Evolutionary conservation across 30 jellyfish, hydroid and myxozoan species (phyloP).

Genomic region (Catostylus mosaicus): DNA sequence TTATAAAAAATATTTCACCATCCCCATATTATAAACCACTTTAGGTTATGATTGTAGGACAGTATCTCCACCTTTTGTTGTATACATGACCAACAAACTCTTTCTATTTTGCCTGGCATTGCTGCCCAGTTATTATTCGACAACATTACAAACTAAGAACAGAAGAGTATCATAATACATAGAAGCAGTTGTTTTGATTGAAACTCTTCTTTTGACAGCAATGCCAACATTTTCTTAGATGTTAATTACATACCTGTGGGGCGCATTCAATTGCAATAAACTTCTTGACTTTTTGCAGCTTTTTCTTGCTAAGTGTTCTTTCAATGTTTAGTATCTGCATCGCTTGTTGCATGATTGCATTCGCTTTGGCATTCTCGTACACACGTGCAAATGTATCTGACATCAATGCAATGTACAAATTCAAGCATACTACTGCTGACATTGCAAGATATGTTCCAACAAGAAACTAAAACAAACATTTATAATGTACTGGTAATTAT

Average conservation of each 20-base stretch:
- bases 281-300: constrained; percentile 72
- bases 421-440: constrained; percentile 94
- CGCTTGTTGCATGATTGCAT: constrained; percentile 99
- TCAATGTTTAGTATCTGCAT: constrained; percentile 88
- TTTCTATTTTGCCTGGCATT: too few species aligned
- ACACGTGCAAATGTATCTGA: constrained; percentile 96
- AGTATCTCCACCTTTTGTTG: too few species aligned
- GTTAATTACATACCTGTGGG: constrained; percentile 81
- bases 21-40: too few species aligned
- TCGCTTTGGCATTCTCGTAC: constrained; percentile 98
- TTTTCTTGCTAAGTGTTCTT: constrained; percentile 84
- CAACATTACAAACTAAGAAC: too few species aligned
- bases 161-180: too few species aligned
- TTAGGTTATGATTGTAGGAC: too few species aligned
- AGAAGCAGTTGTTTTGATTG: too few species aligned
- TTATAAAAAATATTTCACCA: too few species aligned
- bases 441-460: constrained; percentile 97
- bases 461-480: constrained; percentile 53
- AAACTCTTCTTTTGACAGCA: too few species aligned
- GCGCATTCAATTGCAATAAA: constrained; percentile 95
- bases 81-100: too few species aligned
- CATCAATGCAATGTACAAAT: constrained; percentile 94
- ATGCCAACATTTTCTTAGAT: too few species aligned
- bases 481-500: neutral
- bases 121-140: too few species aligned